Conservation (phyloP, 92 coral and sea anemone species). For the Bergia sp. region DNA sequence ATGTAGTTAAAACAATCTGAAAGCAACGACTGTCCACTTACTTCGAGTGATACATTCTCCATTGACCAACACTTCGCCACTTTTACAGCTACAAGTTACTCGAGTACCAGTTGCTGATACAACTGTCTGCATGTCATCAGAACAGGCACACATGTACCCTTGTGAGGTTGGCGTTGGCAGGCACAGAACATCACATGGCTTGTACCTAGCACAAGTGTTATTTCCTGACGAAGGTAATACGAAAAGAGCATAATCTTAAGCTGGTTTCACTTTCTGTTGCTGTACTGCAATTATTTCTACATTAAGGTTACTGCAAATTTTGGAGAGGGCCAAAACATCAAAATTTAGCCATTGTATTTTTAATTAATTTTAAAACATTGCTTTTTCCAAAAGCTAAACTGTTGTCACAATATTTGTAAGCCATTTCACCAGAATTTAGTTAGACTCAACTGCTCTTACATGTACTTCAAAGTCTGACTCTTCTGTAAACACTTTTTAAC, state of each 20-base stretch:
- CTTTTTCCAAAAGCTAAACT: too few relatives aligned
- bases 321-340: too few relatives aligned
- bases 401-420: too few relatives aligned
- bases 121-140: conserved; percentile 82
- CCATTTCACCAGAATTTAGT: too few relatives aligned
- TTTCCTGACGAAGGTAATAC: conserved; percentile 52
- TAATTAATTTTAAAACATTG: too few relatives aligned
- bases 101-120: conserved; percentile 55
- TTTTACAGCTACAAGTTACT: conserved; percentile 66
- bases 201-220: conserved; percentile 63
- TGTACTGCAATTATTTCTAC: background rate
- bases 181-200: conserved; percentile 73
- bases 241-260: background rate
- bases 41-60: conserved; percentile 79
- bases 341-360: too few relatives aligned
- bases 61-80: conserved; percentile 70
- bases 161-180: conserved; percentile 64
- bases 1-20: background rate
- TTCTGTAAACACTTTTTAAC: too few relatives aligned
- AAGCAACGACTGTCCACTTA: conserved; percentile 43
- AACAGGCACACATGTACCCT: conserved; percentile 79
- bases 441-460: too few relatives aligned
- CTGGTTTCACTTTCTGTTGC: background rate
- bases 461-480: too few relatives aligned
- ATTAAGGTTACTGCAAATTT: too few relatives aligned